phyloP scores from a whole-genome alignment of 2,888 invertebrate genomes.

The Choristoneura rosaceana region DNA sequence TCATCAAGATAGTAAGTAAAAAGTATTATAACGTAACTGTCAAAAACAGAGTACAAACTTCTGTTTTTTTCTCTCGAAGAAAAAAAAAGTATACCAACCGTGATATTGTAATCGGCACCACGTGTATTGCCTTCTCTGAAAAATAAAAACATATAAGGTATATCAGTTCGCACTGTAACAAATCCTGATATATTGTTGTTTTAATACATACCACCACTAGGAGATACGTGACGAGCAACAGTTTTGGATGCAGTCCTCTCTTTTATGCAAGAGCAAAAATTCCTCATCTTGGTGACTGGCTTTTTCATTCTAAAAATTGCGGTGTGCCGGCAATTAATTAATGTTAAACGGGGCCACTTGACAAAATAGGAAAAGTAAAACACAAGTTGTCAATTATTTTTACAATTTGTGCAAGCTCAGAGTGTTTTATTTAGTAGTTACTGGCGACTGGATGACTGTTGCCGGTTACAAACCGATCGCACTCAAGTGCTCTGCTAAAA shows the following conservation, averaged over 20 bases:
- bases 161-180: background rate
- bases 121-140: background rate
- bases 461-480: too few species aligned
- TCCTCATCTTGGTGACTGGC: background rate
- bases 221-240: background rate
- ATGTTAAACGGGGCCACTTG: background rate
- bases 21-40: too few species aligned
- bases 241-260: background rate
- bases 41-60: too few species aligned
- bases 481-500: too few species aligned
- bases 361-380: background rate
- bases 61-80: too few species aligned
- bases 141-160: background rate
- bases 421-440: too few species aligned
- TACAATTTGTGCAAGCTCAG: too few species aligned
- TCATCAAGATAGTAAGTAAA: too few species aligned
- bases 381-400: background rate
- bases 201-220: slow-evolving; percentile 1
- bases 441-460: too few species aligned
- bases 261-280: background rate
- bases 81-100: background rate
- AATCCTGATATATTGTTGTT: background rate
- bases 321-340: too few species aligned
- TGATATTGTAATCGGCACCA: background rate
- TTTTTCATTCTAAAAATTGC: background rate